These are phyloP conservation scores for Scortum barcoo DNA, from an alignment of 2,113 vertebrate species.

Conservation along the genomic window DNA sequence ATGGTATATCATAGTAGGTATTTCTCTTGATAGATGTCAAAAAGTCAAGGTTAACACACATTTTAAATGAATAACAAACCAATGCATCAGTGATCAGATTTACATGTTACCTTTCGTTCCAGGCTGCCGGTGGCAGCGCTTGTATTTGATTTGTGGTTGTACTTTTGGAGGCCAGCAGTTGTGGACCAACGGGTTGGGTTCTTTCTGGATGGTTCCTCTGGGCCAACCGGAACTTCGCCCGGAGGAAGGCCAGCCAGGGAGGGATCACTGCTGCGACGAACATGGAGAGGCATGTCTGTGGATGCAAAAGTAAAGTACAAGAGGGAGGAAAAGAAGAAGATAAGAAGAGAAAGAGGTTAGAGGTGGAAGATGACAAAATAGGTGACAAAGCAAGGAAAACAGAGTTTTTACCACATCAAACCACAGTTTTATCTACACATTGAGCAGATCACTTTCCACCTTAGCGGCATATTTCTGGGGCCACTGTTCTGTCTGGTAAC, in stretches of 20 bases:
- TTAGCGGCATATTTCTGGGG: slow-evolving; percentile 13
- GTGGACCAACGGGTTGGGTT: slow-evolving; percentile 95
- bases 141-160: slow-evolving; percentile 73
- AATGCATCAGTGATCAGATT: neutral
- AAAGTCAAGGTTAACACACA: neutral
- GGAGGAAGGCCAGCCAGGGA: slow-evolving; percentile 86
- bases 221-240: slow-evolving; percentile 84
- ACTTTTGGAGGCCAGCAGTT: slow-evolving; percentile 91
- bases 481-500: slow-evolving; percentile 13
- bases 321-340: neutral
- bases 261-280: slow-evolving; percentile 97
- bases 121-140: slow-evolving; percentile 81
- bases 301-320: neutral
- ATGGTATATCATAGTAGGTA: neutral
- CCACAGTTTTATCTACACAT: slow-evolving; percentile 11
- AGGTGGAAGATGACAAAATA: slow-evolving; percentile 15
- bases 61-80: neutral
- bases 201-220: slow-evolving; percentile 93
- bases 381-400: neutral
- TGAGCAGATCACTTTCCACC: slow-evolving; percentile 17
- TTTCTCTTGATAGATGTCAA: neutral
- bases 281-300: slow-evolving; percentile 95
- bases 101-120: slow-evolving; percentile 89
- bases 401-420: slow-evolving; percentile 18
- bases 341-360: neutral